Percentiles rank a stretch among this genome's conserved stretches.
These are phyloP conservation scores for Lagopus muta DNA, from an alignment of 2,113 vertebrate genomes.

Conservation along the genomic window DNA sequence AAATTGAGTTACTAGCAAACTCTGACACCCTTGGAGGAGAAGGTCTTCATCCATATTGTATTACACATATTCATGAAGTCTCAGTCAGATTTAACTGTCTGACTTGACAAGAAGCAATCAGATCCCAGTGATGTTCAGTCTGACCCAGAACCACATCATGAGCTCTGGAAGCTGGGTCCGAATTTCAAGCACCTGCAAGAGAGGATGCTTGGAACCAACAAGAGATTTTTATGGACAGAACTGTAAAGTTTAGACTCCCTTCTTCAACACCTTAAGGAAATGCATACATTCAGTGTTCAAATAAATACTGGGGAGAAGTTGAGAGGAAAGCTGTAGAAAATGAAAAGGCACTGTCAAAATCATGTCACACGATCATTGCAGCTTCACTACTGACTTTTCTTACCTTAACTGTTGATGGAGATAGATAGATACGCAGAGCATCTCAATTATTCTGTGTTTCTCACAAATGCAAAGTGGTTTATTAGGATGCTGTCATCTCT, in stretches of 20 bases:
- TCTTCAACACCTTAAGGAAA: neutral
- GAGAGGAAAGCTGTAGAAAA: neutral
- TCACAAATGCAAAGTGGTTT: neutral
- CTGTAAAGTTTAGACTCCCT: neutral
- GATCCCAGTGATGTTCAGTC: neutral
- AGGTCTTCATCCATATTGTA: neutral
- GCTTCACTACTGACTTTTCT: neutral
- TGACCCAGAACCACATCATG: neutral
- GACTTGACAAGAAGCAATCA: neutral
- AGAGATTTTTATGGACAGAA: neutral
- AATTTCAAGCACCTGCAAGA: neutral
- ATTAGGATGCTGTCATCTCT: accelerated
- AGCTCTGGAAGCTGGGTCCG: neutral
- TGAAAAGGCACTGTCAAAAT: neutral
- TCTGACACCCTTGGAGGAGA: neutral
- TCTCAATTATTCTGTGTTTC: neutral
- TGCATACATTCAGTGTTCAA: neutral
- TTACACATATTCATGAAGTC: neutral
- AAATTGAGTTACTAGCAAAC: neutral
- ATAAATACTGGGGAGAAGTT: neutral
- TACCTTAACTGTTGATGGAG: neutral
- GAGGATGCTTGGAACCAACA: neutral
- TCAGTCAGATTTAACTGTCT: neutral
- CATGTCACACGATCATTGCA: neutral
- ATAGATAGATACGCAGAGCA: neutral